Base-by-base conservation (phyloP, 2,797 vertebrate genomes). In the Esox masquinongy region DNA sequence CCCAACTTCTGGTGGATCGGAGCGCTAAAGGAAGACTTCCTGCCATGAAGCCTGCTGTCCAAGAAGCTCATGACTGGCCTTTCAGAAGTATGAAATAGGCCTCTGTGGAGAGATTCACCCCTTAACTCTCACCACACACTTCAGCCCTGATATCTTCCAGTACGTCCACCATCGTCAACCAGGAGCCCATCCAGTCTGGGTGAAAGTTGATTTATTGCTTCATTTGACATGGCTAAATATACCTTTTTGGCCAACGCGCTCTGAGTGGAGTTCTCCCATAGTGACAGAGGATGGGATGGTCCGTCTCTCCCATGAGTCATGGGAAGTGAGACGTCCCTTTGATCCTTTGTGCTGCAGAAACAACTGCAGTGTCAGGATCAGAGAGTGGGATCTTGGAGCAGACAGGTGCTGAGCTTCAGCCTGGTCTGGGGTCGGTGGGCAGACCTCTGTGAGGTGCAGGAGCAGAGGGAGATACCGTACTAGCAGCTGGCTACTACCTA, bases 1-100 rank as follows among this genome's bases (percentile, higher is more conserved):
- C 87, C 79, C 86, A 73, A 84, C 85, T 83, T 67, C 92, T 91
- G 91, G 91, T 81, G 76, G 88, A 89, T 77, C 0, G 64, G 0
- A 77, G 34, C 74, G 61, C 86, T 92, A 90, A 93, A 89, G 92
- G 94, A 94, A 94, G 93, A 90, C 91, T 95, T 95, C 95, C 92
- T 90, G 87, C 86, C 85, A 85, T 79, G 80, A 69, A 53, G 74
- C 17, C 71, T 74, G 71, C 77, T 68, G 69, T 83, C 80, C 80
- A 73, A 64, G 74, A 82, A 82, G 78, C 83, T 84, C 76, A 72
- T 76, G 84, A 75, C 74, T 81, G 79, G 80, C 79, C 80, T 84
- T 79, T 78, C 67, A 77, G 72, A 81, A 72, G 74, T 74, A 77
- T 15, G 71, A 74, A 71, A 43, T 59, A 78, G 68, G 70, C 76